Percentiles rank a stretch among this genome's conserved stretches.
Evolutionary conservation across 2,888 invertebrate genomes (phyloP).

Genomic region (Caenorhabditis zanzibari): DNA sequence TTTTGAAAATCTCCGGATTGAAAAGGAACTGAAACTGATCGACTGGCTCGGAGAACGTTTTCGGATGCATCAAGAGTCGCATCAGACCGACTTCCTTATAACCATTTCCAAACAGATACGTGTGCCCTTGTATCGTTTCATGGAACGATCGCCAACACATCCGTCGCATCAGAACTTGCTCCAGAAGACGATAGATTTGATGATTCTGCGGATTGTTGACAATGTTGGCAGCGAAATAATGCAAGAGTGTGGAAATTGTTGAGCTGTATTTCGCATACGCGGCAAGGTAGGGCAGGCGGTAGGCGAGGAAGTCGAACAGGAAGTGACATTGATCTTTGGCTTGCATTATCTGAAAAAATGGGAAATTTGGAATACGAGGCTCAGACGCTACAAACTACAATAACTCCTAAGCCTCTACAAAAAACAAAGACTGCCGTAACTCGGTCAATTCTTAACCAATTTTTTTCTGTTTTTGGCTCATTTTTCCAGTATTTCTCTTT

Average conservation of each 20-base stretch:
- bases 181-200: slow-evolving; percentile 68
- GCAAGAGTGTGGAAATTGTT: neutral
- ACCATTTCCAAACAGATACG: neutral
- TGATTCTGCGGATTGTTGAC: slow-evolving; percentile 46
- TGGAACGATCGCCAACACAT: slow-evolving; percentile 66
- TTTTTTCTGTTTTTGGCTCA: neutral
- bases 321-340: slow-evolving; percentile 60
- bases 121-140: slow-evolving; percentile 47
- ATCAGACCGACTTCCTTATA: slow-evolving; percentile 24
- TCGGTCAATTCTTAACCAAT: neutral
- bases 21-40: slow-evolving; percentile 62
- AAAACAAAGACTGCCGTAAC: neutral
- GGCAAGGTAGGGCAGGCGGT: slow-evolving; percentile 39
- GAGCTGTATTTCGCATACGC: slow-evolving; percentile 26
- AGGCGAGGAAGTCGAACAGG: slow-evolving; percentile 57
- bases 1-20: slow-evolving; percentile 73
- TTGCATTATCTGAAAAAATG: slow-evolving; percentile 18
- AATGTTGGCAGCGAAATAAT: slow-evolving; percentile 11
- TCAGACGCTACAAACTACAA: too few relatives aligned
- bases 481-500: neutral
- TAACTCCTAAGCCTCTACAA: neutral
- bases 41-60: slow-evolving; percentile 34
- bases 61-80: slow-evolving; percentile 35
- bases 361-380: neutral
- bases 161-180: slow-evolving; percentile 69